Percentiles rank a stretch among this genome's conserved stretches.
These are phyloP conservation scores for Lasioglossum morio DNA, from an alignment of 2,888 invertebrate species.

Conservation along the genomic window DNA sequence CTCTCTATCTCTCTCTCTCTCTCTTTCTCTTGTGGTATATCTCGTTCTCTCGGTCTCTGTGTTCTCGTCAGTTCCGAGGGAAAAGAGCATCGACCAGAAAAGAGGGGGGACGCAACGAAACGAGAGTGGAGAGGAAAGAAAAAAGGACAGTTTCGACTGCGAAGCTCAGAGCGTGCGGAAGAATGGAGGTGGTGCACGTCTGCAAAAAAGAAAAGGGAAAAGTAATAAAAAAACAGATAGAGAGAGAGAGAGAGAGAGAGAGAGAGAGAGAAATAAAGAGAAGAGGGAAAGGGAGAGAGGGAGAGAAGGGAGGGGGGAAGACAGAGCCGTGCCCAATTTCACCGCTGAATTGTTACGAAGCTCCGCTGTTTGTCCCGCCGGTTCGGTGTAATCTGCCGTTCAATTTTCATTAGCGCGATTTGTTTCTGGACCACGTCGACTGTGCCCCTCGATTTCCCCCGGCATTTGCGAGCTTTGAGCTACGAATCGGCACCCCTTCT, in stretches of 20 bases:
- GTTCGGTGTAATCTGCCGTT: constrained; percentile 59
- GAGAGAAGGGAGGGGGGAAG: constrained; percentile 12
- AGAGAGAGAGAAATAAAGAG: constrained; percentile 10
- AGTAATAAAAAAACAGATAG: constrained; percentile 18
- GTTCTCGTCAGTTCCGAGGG: constrained; percentile 26
- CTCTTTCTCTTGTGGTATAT: constrained; percentile 43
- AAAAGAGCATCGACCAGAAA: constrained; percentile 58
- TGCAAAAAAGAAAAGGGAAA: constrained; percentile 47
- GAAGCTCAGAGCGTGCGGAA: constrained; percentile 67
- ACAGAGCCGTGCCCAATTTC: constrained; percentile 60
- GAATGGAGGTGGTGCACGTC: constrained; percentile 57
- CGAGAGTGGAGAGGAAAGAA: constrained; percentile 27
- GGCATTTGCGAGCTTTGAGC: not conserved
- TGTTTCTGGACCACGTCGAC: constrained; percentile 56
- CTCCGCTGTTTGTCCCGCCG: constrained; percentile 59
- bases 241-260: constrained; percentile 22
- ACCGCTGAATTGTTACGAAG: constrained; percentile 62
- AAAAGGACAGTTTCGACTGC: constrained; percentile 52
- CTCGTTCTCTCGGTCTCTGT: not conserved
- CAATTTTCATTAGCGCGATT: constrained; percentile 70
- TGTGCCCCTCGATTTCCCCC: not conserved
- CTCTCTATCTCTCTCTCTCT: constrained; percentile 1
- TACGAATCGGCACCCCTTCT: constrained; percentile 8
- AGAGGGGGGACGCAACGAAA: constrained; percentile 52
- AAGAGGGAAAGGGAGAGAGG: constrained; percentile 18